These are phyloP conservation scores for Lonchura striata DNA, from an alignment of 2,113 vertebrate genomes.

Conservation along the genomic window DNA sequence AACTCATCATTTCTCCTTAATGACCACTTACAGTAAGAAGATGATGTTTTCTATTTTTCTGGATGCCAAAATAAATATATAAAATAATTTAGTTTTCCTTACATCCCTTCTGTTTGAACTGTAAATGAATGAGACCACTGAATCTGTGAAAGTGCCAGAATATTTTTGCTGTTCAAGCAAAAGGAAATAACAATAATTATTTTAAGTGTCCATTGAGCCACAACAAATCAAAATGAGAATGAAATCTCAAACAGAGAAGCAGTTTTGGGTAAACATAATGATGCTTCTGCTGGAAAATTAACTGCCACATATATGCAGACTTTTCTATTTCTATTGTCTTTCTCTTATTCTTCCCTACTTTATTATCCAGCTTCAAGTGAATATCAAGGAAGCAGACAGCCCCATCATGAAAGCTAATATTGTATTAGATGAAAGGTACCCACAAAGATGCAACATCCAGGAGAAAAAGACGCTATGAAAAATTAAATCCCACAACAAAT, in stretches of 20 bases:
- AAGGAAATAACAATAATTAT: background rate
- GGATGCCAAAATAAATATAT: background rate
- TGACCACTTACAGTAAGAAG: background rate
- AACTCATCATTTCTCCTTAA: background rate
- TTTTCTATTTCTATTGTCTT: conserved; percentile 1
- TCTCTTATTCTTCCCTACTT: background rate
- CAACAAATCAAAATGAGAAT: background rate
- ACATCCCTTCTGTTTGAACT: background rate
- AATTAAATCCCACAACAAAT: background rate
- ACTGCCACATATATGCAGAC: background rate
- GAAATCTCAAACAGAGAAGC: conserved; percentile 4
- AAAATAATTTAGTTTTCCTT: background rate
- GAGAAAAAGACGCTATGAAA: background rate
- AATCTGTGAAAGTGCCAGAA: background rate
- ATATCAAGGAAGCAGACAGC: background rate
- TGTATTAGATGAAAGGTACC: background rate
- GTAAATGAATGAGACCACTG: background rate
- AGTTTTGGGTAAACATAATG: background rate
- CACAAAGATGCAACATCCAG: background rate
- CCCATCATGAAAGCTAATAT: background rate
- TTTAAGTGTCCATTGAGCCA: background rate
- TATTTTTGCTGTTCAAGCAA: background rate
- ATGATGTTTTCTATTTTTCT: background rate
- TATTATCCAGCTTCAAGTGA: background rate
- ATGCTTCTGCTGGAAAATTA: background rate